These are phyloP conservation scores for Forpus xanthops DNA, from an alignment of 2,797 vertebrate species.

Conservation along the genomic window DNA sequence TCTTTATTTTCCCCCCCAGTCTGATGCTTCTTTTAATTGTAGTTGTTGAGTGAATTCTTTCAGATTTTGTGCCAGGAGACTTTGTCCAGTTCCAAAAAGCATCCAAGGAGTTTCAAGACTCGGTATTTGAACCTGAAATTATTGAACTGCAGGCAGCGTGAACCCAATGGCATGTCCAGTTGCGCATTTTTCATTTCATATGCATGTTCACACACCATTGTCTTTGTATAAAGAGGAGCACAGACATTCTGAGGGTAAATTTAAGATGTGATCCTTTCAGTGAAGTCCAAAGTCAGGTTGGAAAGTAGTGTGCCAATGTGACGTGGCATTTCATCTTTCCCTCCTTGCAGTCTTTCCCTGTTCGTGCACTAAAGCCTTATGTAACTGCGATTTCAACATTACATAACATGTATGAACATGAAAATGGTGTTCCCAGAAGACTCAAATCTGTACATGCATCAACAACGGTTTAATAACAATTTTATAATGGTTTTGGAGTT, in stretches of 20 bases:
- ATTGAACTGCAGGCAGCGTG: background rate
- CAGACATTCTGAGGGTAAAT: background rate
- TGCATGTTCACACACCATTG: background rate
- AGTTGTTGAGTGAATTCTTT: background rate
- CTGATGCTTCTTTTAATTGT: background rate
- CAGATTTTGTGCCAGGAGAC: background rate
- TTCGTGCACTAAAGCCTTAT: background rate
- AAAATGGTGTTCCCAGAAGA: background rate
- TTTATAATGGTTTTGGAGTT: background rate
- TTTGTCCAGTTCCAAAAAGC: background rate
- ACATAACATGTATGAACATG: background rate
- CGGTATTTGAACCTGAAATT: background rate
- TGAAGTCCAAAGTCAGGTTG: conserved; percentile 6
- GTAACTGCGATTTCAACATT: conserved; percentile 18
- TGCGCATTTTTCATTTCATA: background rate
- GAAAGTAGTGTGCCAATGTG: background rate
- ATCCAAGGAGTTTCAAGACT: background rate
- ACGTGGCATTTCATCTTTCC: background rate
- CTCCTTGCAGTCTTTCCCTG: background rate
- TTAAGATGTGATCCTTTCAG: background rate
- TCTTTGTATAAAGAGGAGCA: background rate
- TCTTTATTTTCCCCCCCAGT: background rate
- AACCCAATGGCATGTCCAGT: background rate
- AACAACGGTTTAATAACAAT: background rate
- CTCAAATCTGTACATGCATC: background rate